Evolutionary conservation across 2,888 invertebrate genomes (phyloP).

Genomic region (Plagodis dolabraria): DNA sequence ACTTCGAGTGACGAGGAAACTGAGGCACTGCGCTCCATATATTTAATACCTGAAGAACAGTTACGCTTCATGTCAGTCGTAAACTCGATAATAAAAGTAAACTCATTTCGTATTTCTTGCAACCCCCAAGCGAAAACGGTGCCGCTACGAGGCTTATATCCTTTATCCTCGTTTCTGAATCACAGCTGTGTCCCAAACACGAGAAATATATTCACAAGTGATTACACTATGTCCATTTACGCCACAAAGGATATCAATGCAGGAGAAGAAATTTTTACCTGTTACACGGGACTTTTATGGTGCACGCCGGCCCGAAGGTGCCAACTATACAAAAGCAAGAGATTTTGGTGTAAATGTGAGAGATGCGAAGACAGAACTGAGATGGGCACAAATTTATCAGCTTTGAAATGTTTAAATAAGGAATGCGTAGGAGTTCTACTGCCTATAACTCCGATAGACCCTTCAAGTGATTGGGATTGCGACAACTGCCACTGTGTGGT

Average conservation of each 20-base stretch:
- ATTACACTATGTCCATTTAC: constrained; percentile 83
- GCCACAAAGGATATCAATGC: constrained; percentile 83
- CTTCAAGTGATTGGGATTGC: constrained; percentile 83
- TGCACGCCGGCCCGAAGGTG: constrained; percentile 86
- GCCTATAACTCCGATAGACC: constrained; percentile 77
- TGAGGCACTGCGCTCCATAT: constrained; percentile 59
- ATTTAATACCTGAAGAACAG: constrained; percentile 77
- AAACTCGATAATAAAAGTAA: constrained; percentile 85
- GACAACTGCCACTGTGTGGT: constrained; percentile 72
- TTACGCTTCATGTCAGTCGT: constrained; percentile 79
- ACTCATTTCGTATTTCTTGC: constrained; percentile 86
- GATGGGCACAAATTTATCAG: constrained; percentile 83
- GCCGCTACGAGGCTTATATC: constrained; percentile 86
- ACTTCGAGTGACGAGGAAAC: constrained; percentile 75
- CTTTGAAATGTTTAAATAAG: constrained; percentile 80
- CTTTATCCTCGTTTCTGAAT: constrained; percentile 87
- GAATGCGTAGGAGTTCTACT: constrained; percentile 81
- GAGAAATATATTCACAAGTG: constrained; percentile 83
- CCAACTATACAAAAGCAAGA: constrained; percentile 86
- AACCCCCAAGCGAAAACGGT: constrained; percentile 54
- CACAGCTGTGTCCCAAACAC: constrained; percentile 89
- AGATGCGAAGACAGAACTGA: constrained; percentile 87
- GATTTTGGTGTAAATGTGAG: constrained; percentile 86
- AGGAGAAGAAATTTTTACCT: constrained; percentile 86
- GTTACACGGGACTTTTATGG: constrained; percentile 88